Evolutionary conservation across 2,113 vertebrate species (phyloP).

Genomic region (Chionodraco myersi): DNA sequence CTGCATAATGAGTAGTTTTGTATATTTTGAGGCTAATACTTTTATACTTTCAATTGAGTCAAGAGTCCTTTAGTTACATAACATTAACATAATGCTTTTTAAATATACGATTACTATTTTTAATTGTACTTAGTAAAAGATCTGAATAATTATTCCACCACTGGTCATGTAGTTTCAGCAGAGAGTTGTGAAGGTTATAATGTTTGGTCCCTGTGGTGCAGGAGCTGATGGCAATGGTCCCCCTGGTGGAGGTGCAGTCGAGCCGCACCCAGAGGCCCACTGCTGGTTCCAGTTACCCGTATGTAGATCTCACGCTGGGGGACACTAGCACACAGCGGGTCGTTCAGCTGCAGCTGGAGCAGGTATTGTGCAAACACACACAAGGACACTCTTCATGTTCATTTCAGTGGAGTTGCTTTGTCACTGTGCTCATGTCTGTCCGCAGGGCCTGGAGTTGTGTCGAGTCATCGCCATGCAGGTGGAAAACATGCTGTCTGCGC

Average conservation of each 20-base stretch:
- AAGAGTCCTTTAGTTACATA: no score
- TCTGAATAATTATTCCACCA: no score
- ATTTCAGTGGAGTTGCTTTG: not conserved
- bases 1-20: not conserved
- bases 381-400: not conserved
- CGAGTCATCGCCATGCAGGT: constrained; percentile 93
- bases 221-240: constrained; percentile 88
- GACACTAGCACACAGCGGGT: constrained; percentile 86
- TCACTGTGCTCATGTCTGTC: constrained; percentile 23
- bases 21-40: no score
- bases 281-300: constrained; percentile 90
- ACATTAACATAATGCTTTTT: no score
- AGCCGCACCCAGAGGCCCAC: constrained; percentile 89
- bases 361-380: constrained; percentile 80
- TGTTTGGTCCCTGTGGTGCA: constrained; percentile 66
- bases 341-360: constrained; percentile 94
- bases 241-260: constrained; percentile 92
- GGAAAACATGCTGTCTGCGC: constrained; percentile 89
- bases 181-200: not conserved
- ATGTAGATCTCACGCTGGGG: constrained; percentile 91
- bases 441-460: constrained; percentile 94
- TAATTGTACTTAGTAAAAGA: no score
- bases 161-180: not conserved
- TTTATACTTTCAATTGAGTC: no score
- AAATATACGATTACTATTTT: no score